Percentiles rank a stretch among this genome's conserved stretches.
These are phyloP conservation scores for Acleris literana DNA, from an alignment of 2,888 invertebrate species.

Conservation along the genomic window DNA sequence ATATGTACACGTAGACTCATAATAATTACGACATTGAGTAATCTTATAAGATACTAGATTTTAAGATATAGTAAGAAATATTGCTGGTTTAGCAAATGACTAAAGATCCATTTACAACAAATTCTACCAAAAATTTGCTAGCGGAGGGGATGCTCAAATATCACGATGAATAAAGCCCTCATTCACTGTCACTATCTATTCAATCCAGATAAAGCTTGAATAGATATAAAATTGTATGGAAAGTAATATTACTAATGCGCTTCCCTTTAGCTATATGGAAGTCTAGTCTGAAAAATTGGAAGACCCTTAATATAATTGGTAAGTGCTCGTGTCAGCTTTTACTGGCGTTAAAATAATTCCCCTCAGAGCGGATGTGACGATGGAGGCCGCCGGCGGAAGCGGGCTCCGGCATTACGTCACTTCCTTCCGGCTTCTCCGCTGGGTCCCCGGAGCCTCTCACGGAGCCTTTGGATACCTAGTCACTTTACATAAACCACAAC, in stretches of 20 bases:
- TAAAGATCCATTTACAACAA: not conserved
- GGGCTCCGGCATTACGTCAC: slow-evolving; percentile 56
- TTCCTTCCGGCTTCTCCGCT: slow-evolving; percentile 60
- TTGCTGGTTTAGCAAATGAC: no score
- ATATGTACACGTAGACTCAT: no score
- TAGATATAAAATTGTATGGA: slow-evolving; percentile 11
- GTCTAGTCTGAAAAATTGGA: not conserved
- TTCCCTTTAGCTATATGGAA: slow-evolving; percentile 6
- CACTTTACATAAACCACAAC: slow-evolving; percentile 34
- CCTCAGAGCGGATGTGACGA: slow-evolving; percentile 60
- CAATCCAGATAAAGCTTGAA: slow-evolving; percentile 12
- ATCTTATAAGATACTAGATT: no score
- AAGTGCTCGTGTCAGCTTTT: slow-evolving; percentile 50
- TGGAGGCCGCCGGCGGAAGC: slow-evolving; percentile 55
- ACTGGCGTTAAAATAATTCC: slow-evolving; percentile 64
- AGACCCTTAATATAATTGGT: slow-evolving; percentile 57
- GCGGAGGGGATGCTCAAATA: slow-evolving; percentile 16
- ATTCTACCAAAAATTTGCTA: slow-evolving; percentile 8
- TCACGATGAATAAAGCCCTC: slow-evolving; percentile 15
- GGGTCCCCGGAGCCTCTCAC: slow-evolving; percentile 55
- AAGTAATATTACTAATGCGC: slow-evolving; percentile 31
- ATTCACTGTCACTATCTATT: slow-evolving; percentile 20
- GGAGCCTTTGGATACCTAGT: slow-evolving; percentile 47
- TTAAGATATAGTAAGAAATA: no score
- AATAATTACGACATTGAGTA: no score